A percentile compares a stretch with the other conserved stretches of the same genome.
phyloP scores from a whole-genome alignment of 1,140 invertebrate species.

The Akabosia matsudoensis region DNA sequence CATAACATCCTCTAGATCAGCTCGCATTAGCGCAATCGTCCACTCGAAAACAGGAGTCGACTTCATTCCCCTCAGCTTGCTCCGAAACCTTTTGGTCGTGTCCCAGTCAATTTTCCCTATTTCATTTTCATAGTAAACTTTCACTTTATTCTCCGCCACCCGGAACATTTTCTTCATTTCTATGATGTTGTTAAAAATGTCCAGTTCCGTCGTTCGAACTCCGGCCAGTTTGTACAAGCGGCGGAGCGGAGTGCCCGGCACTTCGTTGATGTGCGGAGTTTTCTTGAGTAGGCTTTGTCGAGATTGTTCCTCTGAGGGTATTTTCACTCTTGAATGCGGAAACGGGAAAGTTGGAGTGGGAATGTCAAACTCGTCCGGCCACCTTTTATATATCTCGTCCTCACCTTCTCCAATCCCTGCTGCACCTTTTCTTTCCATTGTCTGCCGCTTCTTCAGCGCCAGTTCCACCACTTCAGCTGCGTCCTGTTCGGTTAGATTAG shows the following conservation, averaged over 20 bases:
- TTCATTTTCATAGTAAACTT: slow-evolving; percentile 33
- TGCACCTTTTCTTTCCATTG: not conserved
- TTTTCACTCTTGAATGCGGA: not conserved
- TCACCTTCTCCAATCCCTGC: not conserved
- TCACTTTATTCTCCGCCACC: slow-evolving; percentile 18
- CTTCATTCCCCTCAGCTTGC: slow-evolving; percentile 26
- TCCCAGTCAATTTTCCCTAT: slow-evolving; percentile 39
- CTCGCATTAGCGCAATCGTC: slow-evolving; percentile 29
- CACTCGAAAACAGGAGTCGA: slow-evolving; percentile 30
- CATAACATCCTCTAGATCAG: not conserved
- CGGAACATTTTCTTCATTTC: slow-evolving; percentile 33
- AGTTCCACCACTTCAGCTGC: not conserved
- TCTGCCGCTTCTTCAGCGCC: not conserved
- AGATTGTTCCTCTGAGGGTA: slow-evolving; percentile 34
- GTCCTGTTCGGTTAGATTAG: not conserved
- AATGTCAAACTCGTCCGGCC: slow-evolving; percentile 29
- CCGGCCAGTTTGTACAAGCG: slow-evolving; percentile 30
- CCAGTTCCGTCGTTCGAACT: slow-evolving; percentile 25
- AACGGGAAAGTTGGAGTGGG: slow-evolving; percentile 24
- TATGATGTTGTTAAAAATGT: slow-evolving; percentile 32
- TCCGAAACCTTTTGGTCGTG: slow-evolving; percentile 23
- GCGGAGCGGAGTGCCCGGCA: slow-evolving; percentile 16
- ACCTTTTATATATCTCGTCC: not conserved
- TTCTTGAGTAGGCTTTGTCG: slow-evolving; percentile 26
- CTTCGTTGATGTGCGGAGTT: slow-evolving; percentile 23